Percentiles rank a stretch among this genome's conserved stretches.
Evolutionary conservation across 92 coral and sea anemone species (phyloP).

Genomic region (Epizoanthus stellaris): DNA sequence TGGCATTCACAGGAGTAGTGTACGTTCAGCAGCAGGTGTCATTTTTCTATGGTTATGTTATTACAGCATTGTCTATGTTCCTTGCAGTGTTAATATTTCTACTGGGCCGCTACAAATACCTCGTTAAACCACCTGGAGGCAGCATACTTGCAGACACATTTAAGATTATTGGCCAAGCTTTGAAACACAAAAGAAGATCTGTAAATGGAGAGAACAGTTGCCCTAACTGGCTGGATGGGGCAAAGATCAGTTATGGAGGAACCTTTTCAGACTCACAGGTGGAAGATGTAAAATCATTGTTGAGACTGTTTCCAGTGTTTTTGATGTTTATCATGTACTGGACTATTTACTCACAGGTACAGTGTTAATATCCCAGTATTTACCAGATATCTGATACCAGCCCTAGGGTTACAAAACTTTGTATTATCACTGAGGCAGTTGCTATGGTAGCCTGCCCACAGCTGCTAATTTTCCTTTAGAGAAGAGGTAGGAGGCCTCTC

Average conservation of each 20-base stretch:
- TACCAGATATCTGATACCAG: too few species aligned
- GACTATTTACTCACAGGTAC: constrained; percentile 91
- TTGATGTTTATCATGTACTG: constrained; percentile 78
- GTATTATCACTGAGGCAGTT: too few species aligned
- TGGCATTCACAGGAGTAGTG: constrained; percentile 85
- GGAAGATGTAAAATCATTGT: constrained; percentile 86
- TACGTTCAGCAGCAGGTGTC: constrained; percentile 75
- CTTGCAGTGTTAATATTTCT: constrained; percentile 70
- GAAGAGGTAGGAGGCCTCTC: too few species aligned
- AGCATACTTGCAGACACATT: constrained; percentile 77
- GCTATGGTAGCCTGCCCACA: too few species aligned
- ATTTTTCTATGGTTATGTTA: constrained; percentile 78
- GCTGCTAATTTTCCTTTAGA: too few species aligned
- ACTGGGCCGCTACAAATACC: constrained; percentile 70
- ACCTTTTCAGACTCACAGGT: constrained; percentile 71
- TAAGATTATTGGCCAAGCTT: constrained; percentile 64
- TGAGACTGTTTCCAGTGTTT: constrained; percentile 81
- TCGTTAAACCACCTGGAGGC: constrained; percentile 79
- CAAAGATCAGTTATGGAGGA: constrained; percentile 81
- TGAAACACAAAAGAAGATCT: constrained; percentile 28
- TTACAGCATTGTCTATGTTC: constrained; percentile 78
- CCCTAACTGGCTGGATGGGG: constrained; percentile 80
- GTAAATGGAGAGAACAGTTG: constrained; percentile 12
- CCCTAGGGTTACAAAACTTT: too few species aligned
- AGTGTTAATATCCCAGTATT: neutral